Evolutionary conservation across 2,797 vertebrate genomes (phyloP).

Genomic region (Halcyon smyrnensis): DNA sequence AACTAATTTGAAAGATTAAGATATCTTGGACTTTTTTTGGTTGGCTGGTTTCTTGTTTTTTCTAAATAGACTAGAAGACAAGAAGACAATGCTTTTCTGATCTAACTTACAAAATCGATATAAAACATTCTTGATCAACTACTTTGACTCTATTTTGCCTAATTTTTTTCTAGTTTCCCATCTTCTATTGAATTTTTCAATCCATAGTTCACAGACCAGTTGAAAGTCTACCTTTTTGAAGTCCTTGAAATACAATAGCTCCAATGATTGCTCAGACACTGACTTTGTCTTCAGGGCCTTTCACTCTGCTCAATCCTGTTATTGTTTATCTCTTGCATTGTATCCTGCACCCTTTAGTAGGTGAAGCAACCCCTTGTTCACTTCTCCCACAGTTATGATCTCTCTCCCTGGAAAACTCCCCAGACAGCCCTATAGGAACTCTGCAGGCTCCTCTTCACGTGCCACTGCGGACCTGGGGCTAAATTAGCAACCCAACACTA

Average conservation of each 20-base stretch:
- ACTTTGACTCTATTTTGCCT: not conserved
- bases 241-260: not conserved
- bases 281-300: not conserved
- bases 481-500: not conserved
- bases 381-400: not conserved
- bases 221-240: not conserved
- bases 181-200: not conserved
- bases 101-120: not conserved
- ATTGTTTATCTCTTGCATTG: not conserved
- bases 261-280: not conserved
- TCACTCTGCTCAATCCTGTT: not conserved
- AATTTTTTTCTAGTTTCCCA: not conserved
- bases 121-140: not conserved
- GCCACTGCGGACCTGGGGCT: accelerated
- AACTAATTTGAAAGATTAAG: not conserved
- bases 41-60: not conserved
- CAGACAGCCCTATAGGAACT: not conserved
- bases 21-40: not conserved
- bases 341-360: not conserved
- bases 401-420: not conserved
- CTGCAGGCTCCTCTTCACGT: not conserved
- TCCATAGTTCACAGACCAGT: not conserved
- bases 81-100: not conserved
- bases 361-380: not conserved
- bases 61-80: not conserved